Percentiles rank a stretch among this genome's conserved stretches.
These are phyloP conservation scores for Wasmannia auropunctata DNA, from an alignment of 1,140 invertebrate genomes.

Conservation along the genomic window DNA sequence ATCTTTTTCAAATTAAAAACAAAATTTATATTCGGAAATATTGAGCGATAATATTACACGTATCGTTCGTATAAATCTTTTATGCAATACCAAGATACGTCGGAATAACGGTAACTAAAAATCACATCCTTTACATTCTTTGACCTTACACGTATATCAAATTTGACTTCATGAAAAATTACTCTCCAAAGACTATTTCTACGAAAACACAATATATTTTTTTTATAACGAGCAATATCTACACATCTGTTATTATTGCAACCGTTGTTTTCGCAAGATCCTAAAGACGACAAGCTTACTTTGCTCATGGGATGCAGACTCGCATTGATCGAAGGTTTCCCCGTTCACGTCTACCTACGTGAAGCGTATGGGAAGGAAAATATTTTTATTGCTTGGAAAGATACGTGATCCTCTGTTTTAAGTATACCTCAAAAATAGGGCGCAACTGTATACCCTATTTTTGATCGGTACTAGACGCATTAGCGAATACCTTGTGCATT, in stretches of 20 bases:
- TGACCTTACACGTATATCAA: not conserved
- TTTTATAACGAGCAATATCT: not conserved
- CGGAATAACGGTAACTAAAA: not conserved
- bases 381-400: slow-evolving; percentile 12
- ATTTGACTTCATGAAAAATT: not conserved
- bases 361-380: not conserved
- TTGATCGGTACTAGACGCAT: not conserved
- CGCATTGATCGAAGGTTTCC: not conserved
- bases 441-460: not conserved
- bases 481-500: slow-evolving; percentile 28
- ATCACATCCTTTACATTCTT: not conserved
- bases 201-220: not conserved
- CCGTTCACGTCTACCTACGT: not conserved
- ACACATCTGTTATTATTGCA: not conserved
- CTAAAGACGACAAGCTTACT: not conserved
- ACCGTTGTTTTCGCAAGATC: not conserved
- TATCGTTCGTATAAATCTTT: slow-evolving; percentile 42
- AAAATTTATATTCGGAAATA: not conserved
- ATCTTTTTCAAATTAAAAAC: not conserved
- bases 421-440: not conserved
- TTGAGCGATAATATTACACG: not conserved
- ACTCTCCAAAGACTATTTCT: not conserved
- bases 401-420: not conserved
- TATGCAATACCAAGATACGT: not conserved
- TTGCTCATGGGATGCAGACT: not conserved